phyloP scores from a whole-genome alignment of 2,888 invertebrate genomes.

The Catocala nupta region DNA sequence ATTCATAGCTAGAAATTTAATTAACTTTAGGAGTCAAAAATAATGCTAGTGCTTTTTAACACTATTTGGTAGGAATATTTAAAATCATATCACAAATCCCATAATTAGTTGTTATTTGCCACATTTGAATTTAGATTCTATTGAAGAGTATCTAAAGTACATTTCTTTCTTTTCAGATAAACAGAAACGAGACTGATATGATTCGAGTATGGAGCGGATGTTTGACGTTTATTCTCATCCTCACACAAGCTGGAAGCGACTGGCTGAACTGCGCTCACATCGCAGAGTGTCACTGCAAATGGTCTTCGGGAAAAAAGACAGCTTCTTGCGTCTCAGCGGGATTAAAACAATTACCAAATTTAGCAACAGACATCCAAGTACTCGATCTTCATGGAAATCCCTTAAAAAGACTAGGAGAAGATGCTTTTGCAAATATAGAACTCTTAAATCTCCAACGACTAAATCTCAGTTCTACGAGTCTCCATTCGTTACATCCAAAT shows the following conservation, averaged over 20 bases:
- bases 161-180: slow-evolving; percentile 70
- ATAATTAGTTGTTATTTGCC: too few species aligned
- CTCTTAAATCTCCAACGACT: slow-evolving; percentile 94
- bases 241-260: slow-evolving; percentile 84
- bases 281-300: slow-evolving; percentile 94
- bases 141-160: neutral
- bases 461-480: slow-evolving; percentile 91
- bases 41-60: too few species aligned
- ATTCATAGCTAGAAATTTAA: too few species aligned
- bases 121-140: neutral
- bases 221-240: slow-evolving; percentile 66
- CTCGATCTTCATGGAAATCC: slow-evolving; percentile 94
- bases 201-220: slow-evolving; percentile 71
- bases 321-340: slow-evolving; percentile 94
- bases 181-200: slow-evolving; percentile 50
- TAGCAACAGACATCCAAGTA: slow-evolving; percentile 87
- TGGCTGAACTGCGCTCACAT: slow-evolving; percentile 94
- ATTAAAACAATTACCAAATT: slow-evolving; percentile 90
- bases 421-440: slow-evolving; percentile 93
- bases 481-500: slow-evolving; percentile 92
- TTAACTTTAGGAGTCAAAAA: too few species aligned
- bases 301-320: slow-evolving; percentile 96
- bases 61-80: too few species aligned
- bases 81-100: too few species aligned
- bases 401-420: slow-evolving; percentile 90